These are phyloP conservation scores for Drosophila stalkeri DNA, from an alignment of 2,888 invertebrate species.

Conservation along the genomic window DNA sequence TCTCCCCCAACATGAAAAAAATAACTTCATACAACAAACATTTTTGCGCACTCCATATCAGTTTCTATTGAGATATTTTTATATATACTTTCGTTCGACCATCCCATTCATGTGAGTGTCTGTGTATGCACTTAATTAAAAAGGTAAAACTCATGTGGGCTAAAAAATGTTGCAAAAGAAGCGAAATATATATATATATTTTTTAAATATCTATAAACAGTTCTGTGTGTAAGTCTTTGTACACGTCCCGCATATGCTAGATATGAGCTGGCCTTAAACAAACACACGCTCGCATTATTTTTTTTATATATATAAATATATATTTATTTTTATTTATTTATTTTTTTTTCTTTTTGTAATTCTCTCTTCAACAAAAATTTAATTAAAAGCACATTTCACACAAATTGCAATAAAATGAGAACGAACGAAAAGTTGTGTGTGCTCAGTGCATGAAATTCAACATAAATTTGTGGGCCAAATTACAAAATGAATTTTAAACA, in stretches of 20 bases:
- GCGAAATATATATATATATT: neutral
- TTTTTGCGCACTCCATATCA: neutral
- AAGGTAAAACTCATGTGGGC: conserved; percentile 12
- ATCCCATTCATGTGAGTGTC: neutral
- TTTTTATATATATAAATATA: conserved; percentile 1
- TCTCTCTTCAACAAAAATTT: conserved; percentile 45
- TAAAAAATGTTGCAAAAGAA: conserved; percentile 5
- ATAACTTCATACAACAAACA: neutral
- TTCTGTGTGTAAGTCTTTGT: neutral
- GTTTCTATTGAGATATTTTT: neutral
- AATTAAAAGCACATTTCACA: conserved; percentile 59
- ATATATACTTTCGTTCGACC: neutral
- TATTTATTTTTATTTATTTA: neutral
- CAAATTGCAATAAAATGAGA: conserved; percentile 21
- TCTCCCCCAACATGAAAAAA: conserved; percentile 1
- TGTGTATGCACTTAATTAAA: conserved; percentile 10
- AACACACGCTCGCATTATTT: conserved; percentile 17
- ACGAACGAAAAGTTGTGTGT: conserved; percentile 8
- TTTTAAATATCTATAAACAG: conserved; percentile 1
- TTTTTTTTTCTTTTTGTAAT: conserved; percentile 15
- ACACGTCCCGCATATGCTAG: conserved; percentile 9
- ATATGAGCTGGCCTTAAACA: conserved; percentile 25
- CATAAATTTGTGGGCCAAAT: conserved; percentile 56
- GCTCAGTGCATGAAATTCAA: conserved; percentile 18
- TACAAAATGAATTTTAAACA: conserved; percentile 43